A percentile compares a stretch with the other conserved stretches of the same genome.
phyloP scores from a whole-genome alignment of 1,140 invertebrate species.

The Vollenhovia emeryi region DNA sequence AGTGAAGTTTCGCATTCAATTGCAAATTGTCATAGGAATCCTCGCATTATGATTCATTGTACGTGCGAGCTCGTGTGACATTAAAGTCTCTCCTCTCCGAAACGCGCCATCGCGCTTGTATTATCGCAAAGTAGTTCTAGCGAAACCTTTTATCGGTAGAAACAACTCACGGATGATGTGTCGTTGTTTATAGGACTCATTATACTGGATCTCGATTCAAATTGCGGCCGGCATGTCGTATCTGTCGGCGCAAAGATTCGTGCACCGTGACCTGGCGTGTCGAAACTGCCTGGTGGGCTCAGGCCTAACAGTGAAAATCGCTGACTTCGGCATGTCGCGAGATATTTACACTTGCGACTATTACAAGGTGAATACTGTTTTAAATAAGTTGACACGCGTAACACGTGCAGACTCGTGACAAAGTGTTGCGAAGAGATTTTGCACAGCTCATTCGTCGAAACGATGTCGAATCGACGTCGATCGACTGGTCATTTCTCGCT shows the following conservation, averaged over 20 bases:
- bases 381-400: neutral
- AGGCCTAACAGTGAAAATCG: constrained; percentile 93
- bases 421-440: neutral
- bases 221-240: constrained; percentile 96
- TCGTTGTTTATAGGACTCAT: constrained; percentile 79
- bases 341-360: constrained; percentile 97
- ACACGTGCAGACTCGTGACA: neutral
- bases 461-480: too few species aligned
- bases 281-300: constrained; percentile 95
- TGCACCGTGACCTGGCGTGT: constrained; percentile 96
- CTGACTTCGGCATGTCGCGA: constrained; percentile 96
- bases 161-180: neutral
- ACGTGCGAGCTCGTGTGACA: neutral
- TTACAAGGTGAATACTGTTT: constrained; percentile 89
- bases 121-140: neutral
- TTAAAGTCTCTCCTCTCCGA: neutral
- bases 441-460: too few species aligned
- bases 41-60: neutral
- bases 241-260: constrained; percentile 94
- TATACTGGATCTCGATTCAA: constrained; percentile 88
- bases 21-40: neutral
- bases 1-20: neutral
- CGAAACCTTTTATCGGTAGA: neutral
- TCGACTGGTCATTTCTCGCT: too few species aligned
- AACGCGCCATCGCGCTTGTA: neutral